Base-by-base conservation (phyloP, 2,888 invertebrate genomes). In the Capitulum mitella region DNA sequence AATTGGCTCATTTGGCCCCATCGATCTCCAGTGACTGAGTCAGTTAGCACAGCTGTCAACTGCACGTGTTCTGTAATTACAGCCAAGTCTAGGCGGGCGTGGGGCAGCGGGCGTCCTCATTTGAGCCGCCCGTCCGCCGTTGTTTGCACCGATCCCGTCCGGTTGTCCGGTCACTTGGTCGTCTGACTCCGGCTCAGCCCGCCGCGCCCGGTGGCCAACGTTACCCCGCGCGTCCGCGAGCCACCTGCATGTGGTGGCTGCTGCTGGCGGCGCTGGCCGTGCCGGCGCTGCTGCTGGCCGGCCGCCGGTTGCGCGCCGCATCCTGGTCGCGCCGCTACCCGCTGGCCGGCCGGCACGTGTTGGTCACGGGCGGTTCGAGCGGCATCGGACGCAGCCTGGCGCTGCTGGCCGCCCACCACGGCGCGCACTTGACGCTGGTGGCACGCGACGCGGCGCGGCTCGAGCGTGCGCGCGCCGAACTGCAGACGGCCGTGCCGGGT, bases 301-400 rank as follows among this genome's bases (percentile, higher is more conserved):
- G 22, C 10, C 22, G 40, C 8, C 70, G 37, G 22, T 6, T 70
- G 37, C 37, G 16, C 8, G 22, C 37, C 37, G 22, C 34, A 8
- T 6, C 40, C 22, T 26, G 14, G 37, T 40, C 37, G 70, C 37
- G 70, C 22, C 29, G 16, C 37, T 16, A 37, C 2, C 8, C 70
- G 37, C 70, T 70, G 70, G 70, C 70, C 40, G 78, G 61, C 29
- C 75, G 51, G 10, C 79, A 79, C 79, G 78, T 80, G 8, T 80
- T 90, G 90, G 88, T 98, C 75, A 97, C 97, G 46, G 98, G 98
- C 74, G 98, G 97, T 22, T 97, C 97, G 0, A 95, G 95, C 86
- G 98, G 98, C 14, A 98, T 98, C 83, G 98, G 98, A 0, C 92
- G 93, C 85, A 90, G 91, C 80, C 86, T 93, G 26, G 97, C 96